phyloP scores from a whole-genome alignment of 2,797 vertebrate genomes.

The Lindbergichthys nudifrons region DNA sequence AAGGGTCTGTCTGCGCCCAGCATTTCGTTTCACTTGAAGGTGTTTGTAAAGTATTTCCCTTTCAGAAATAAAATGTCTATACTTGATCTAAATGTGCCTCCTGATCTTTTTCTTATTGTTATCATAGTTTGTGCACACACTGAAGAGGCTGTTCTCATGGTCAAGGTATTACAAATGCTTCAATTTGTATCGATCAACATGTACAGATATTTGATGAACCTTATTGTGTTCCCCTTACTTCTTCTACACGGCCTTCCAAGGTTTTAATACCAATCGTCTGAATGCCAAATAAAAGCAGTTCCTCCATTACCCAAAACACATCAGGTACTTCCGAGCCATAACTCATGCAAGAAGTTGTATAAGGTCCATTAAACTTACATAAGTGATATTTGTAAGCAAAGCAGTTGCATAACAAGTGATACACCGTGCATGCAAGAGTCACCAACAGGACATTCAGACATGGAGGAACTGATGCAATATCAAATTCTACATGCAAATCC shows the following conservation, averaged over 20 bases:
- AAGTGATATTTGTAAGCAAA: conserved; percentile 43
- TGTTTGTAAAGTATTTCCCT: conserved; percentile 47
- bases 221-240: not conserved
- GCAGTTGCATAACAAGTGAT: not conserved
- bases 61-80: conserved; percentile 74
- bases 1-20: conserved; percentile 9
- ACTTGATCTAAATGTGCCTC: conserved; percentile 60
- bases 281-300: not conserved
- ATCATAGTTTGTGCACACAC: not conserved
- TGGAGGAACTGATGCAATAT: no score
- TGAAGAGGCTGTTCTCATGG: not conserved
- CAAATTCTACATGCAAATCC: not conserved
- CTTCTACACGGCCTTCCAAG: not conserved
- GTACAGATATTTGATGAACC: no score
- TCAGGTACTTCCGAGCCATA: not conserved
- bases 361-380: not conserved
- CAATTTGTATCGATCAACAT: no score
- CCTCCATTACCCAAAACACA: not conserved
- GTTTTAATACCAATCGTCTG: not conserved
- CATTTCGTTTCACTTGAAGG: conserved; percentile 62
- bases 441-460: not conserved
- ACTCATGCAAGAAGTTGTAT: not conserved
- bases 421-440: not conserved
- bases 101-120: conserved; percentile 4
- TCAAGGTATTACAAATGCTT: not conserved